Evolutionary conservation across 2,113 vertebrate species (phyloP).

Genomic region (Protomyctophum bolini): DNA sequence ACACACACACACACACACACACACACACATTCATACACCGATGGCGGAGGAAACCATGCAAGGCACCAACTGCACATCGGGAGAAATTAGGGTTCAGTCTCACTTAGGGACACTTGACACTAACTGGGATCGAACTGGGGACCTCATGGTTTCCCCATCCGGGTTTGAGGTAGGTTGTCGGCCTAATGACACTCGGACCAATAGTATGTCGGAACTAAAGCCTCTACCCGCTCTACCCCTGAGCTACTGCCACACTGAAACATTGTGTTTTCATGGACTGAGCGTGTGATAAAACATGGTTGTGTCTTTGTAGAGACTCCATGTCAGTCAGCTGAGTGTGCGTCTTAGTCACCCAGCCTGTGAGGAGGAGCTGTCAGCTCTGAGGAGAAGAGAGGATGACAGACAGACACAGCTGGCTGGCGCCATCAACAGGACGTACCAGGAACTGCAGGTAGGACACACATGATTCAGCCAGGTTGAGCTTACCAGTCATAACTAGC

Average conservation of each 20-base stretch:
- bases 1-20: too few species aligned
- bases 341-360: conserved; percentile 20
- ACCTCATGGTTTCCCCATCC: too few species aligned
- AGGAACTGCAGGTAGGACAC: conserved; percentile 51
- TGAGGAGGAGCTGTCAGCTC: conserved; percentile 1
- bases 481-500: too few species aligned
- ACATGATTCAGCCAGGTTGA: too few species aligned
- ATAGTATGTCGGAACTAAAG: conserved; percentile 17
- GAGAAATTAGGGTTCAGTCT: too few species aligned
- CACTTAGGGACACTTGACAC: too few species aligned
- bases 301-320: conserved; percentile 24
- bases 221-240: too few species aligned
- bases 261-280: neutral
- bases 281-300: neutral
- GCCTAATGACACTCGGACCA: neutral
- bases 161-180: neutral
- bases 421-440: conserved; percentile 29
- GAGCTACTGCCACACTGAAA: too few species aligned
- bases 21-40: too few species aligned
- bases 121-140: too few species aligned
- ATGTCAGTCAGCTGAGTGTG: conserved; percentile 28
- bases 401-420: conserved; percentile 50
- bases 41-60: too few species aligned
- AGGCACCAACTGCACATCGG: too few species aligned
- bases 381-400: conserved; percentile 43